Percentiles rank a stretch among this genome's conserved stretches.
These are phyloP conservation scores for Mesodorylaimus sp. DNA, from an alignment of 2,888 invertebrate species.

Conservation along the genomic window DNA sequence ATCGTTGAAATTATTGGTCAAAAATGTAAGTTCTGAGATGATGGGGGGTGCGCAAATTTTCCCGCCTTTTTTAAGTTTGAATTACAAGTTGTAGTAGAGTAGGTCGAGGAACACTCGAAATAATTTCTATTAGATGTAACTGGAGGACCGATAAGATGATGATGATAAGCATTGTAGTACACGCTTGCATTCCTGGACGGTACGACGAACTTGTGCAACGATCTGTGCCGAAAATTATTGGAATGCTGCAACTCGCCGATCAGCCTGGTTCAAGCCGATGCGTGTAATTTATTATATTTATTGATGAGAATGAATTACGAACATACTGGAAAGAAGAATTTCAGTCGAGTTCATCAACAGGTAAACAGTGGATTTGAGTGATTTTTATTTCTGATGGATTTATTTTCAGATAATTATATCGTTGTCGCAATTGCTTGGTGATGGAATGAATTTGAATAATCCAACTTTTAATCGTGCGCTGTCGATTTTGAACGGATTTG, in stretches of 20 bases:
- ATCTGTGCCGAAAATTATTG: conserved; percentile 35
- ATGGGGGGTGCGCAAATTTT: no score
- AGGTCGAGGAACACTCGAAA: no score
- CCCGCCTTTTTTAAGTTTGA: no score
- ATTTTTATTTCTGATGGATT: conserved; percentile 1
- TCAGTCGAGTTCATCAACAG: conserved; percentile 74
- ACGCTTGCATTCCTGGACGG: conserved; percentile 57
- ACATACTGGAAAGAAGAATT: conserved; percentile 57
- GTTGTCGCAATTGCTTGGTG: conserved; percentile 77
- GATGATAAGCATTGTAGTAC: conserved; percentile 41
- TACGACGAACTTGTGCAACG: not conserved
- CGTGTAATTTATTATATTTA: conserved; percentile 71
- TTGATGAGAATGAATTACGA: conserved; percentile 87
- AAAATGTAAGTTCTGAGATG: conserved; percentile 39
- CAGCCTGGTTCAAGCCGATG: conserved; percentile 63
- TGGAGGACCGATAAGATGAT: no score
- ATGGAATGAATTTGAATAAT: conserved; percentile 55
- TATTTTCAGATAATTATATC: conserved; percentile 65
- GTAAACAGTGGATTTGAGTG: conserved; percentile 32
- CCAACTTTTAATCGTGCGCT: conserved; percentile 83
- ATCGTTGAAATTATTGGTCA: conserved; percentile 70
- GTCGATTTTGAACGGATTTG: conserved; percentile 75
- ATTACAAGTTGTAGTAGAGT: no score
- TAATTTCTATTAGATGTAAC: no score
- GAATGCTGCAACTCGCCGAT: conserved; percentile 69